Evolutionary conservation across 2,888 invertebrate species (phyloP).

Genomic region (Lasioglossum villosulum): DNA sequence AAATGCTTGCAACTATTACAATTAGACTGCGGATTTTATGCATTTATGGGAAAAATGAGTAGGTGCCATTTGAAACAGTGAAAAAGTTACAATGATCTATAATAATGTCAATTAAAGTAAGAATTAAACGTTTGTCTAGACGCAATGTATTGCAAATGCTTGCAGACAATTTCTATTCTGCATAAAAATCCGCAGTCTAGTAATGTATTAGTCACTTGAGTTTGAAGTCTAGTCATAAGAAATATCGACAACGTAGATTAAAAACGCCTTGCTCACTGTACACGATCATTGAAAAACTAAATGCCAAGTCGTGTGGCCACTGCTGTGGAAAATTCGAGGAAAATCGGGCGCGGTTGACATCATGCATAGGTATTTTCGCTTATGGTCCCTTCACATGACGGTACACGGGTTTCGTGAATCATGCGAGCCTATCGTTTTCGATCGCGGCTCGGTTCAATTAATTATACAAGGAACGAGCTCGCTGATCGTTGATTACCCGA

Average conservation of each 20-base stretch:
- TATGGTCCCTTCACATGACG: neutral
- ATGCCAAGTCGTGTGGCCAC: neutral
- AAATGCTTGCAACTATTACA: too few relatives aligned
- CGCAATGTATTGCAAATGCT: too few relatives aligned
- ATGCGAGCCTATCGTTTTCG: conserved; percentile 15
- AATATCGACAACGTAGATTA: neutral
- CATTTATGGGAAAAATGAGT: too few relatives aligned
- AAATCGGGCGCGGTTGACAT: neutral
- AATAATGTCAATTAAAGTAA: too few relatives aligned
- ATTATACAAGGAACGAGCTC: conserved; percentile 15
- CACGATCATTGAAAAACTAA: neutral
- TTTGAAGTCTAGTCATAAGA: neutral
- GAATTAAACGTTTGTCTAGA: too few relatives aligned
- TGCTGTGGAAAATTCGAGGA: neutral
- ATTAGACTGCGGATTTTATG: too few relatives aligned
- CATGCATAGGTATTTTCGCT: neutral
- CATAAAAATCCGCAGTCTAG: too few relatives aligned
- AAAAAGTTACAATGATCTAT: too few relatives aligned
- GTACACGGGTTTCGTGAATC: conserved; percentile 15
- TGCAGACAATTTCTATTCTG: too few relatives aligned
- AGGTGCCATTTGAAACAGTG: too few relatives aligned
- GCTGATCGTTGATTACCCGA: conserved; percentile 12
- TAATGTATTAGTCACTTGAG: neutral
- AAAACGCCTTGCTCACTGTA: neutral
- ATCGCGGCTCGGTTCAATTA: conserved; percentile 10